Conservation (phyloP, 2,888 invertebrate genomes). For the Lasioglossum oenotherae region DNA sequence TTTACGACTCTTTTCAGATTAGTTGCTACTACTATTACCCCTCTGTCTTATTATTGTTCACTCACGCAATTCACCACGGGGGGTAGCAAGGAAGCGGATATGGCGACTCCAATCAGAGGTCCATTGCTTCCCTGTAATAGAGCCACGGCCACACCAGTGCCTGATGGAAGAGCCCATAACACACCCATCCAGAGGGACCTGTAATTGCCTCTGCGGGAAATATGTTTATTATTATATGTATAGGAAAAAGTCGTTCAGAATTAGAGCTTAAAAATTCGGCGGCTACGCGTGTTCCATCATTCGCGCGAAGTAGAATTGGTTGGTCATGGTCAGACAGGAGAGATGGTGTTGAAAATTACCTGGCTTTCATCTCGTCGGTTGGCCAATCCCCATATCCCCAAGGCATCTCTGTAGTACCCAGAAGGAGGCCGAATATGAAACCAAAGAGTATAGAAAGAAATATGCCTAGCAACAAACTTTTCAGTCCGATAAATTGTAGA, state of each 20-base stretch:
- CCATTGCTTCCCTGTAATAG: conserved; percentile 93
- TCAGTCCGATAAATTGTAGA: conserved; percentile 89
- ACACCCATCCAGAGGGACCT: conserved; percentile 91
- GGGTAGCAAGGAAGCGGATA: conserved; percentile 93
- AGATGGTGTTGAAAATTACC: conserved; percentile 83
- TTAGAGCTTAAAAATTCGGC: no score
- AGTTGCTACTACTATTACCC: not conserved
- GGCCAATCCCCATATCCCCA: conserved; percentile 92
- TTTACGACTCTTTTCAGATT: not conserved
- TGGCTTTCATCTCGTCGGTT: conserved; percentile 91
- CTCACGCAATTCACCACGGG: conserved; percentile 94
- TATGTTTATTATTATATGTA: not conserved
- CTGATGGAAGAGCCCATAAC: conserved; percentile 90
- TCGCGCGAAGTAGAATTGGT: not conserved
- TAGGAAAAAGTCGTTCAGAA: no score
- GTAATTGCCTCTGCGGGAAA: conserved; percentile 87
- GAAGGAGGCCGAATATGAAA: conserved; percentile 91
- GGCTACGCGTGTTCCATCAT: not conserved
- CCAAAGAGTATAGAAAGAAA: conserved; percentile 91
- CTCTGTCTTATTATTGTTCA: conserved; percentile 60
- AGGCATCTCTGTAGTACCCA: conserved; percentile 90
- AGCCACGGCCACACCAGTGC: conserved; percentile 94
- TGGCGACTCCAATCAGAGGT: conserved; percentile 95
- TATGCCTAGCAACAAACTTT: conserved; percentile 89
- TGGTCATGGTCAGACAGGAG: not conserved